Percentiles rank a stretch among this genome's conserved stretches.
Conservation (phyloP, 2,797 vertebrate species). For the Leptodactylus fallax region DNA sequence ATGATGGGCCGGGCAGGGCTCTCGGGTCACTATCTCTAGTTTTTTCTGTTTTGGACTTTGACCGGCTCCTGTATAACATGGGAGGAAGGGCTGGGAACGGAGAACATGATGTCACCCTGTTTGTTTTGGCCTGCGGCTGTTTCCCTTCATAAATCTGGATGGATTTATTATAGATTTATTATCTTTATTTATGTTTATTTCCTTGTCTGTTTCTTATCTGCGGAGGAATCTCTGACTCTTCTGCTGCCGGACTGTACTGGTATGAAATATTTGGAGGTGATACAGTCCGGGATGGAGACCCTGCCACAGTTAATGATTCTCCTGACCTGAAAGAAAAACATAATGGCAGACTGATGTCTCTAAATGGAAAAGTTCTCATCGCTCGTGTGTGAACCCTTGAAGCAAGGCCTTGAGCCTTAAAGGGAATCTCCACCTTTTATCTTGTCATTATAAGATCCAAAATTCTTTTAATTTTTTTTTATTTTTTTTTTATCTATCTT, state of each 20-base stretch:
- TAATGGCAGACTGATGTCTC: not conserved
- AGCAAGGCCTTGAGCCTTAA: not conserved
- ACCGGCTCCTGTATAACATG: not conserved
- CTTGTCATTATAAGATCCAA: no score
- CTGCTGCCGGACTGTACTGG: not conserved
- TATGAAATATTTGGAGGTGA: not conserved
- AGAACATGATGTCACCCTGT: slow-evolving; percentile 9
- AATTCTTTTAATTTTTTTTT: no score
- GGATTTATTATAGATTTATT: not conserved
- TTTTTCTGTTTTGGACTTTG: slow-evolving; percentile 23
- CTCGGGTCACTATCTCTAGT: not conserved
- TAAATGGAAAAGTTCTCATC: not conserved
- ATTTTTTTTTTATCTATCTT: no score
- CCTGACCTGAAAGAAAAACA: not conserved
- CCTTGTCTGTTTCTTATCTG: not conserved
- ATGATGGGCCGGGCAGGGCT: not conserved
- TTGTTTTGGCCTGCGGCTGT: slow-evolving; percentile 26
- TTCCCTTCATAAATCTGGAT: slow-evolving; percentile 27
- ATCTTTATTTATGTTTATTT: not conserved
- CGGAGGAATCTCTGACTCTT: not conserved
- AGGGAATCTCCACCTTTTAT: no score
- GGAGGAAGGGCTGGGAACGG: slow-evolving; percentile 37
- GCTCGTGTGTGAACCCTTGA: not conserved
- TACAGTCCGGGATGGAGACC: not conserved
- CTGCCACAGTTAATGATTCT: not conserved